Conservation (phyloP, 2,113 vertebrate genomes). For the Gobius niger region DNA sequence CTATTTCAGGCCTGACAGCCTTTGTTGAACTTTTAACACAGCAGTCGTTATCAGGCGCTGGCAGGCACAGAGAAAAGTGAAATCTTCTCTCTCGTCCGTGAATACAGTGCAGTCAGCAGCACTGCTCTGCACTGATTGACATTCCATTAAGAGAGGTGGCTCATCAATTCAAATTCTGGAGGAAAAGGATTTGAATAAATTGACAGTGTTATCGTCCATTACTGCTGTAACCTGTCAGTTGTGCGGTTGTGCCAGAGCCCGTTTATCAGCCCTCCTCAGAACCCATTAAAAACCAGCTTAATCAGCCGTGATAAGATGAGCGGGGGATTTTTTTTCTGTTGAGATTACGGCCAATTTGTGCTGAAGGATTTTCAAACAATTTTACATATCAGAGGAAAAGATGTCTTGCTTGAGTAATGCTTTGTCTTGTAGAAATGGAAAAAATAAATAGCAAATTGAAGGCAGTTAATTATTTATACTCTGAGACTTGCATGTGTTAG, state of each 20-base stretch:
- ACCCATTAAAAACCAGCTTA: conserved; percentile 63
- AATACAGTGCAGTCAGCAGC: conserved; percentile 71
- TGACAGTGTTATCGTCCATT: conserved; percentile 74
- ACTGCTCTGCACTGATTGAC: conserved; percentile 73
- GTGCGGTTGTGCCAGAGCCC: conserved; percentile 60
- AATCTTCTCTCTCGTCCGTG: conserved; percentile 65
- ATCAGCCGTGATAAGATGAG: conserved; percentile 64
- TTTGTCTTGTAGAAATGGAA: conserved; percentile 36
- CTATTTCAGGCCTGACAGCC: conserved; percentile 68
- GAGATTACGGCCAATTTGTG: conserved; percentile 54
- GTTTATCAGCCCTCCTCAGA: conserved; percentile 67
- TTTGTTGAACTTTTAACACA: conserved; percentile 73
- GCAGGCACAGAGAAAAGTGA: conserved; percentile 70
- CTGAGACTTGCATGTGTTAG: conserved; percentile 40
- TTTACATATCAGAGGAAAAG: conserved; percentile 16
- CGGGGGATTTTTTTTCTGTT: conserved; percentile 53
- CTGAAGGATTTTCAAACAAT: conserved; percentile 31
- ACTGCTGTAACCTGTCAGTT: conserved; percentile 72
- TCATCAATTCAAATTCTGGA: conserved; percentile 75
- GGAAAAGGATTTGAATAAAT: conserved; percentile 80
- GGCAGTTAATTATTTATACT: conserved; percentile 41
- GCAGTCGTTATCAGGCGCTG: conserved; percentile 74
- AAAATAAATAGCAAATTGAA: conserved; percentile 22
- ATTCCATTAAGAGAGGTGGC: conserved; percentile 74
- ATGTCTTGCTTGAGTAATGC: conserved; percentile 22